Base-by-base conservation (phyloP, 2,797 vertebrate species). In the Lithobates pipiens region DNA sequence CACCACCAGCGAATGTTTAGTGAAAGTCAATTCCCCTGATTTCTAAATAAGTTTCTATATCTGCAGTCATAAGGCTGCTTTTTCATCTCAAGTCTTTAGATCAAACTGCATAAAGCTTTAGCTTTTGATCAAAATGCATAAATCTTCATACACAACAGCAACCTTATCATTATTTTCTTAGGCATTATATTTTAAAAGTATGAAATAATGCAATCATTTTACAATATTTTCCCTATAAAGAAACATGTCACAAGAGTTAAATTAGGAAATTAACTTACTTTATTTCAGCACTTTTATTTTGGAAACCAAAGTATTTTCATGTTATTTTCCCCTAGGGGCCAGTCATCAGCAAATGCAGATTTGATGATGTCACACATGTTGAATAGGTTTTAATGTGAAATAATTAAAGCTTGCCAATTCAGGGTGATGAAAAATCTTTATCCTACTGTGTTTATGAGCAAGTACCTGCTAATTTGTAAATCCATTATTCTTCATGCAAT, bases 301-400 rank as follows among this genome's bases (percentile, higher is more conserved):
- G 54, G 54, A n/a, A 18, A 16, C 5, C 15, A 16, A n/a, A 5
- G 54, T 23, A n/a, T 61, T 61, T 61, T 61, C 2, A 0, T 67
- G 13, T 29, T 29, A 27, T 25, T 27, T 67, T 18, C 27, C 16
- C 65, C 65, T 25, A 67, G 13, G 27, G 25, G 65, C 27, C 25
- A 67, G 65, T 25, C 65, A 67, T 67, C 25, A 67, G 13, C 25
- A 3, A 67, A 67, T 67, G 27, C 25, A 67, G 5, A 29, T 67
- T 25, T 67, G 65, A 67, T 67, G 65, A 67, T 67, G n/a, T 67
- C n/a, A 67, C 65, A 67, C 65, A 67, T 67, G 65, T 67, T 67
- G 44, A 50, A 18, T 69, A 21, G 42, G 25, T 67, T 67, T 42
- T 46, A 68, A 68, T 25, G 39, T 18, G n/a, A 23, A 79, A 79